phyloP scores from a whole-genome alignment of 2,888 invertebrate species.

The Brenthis ino region DNA sequence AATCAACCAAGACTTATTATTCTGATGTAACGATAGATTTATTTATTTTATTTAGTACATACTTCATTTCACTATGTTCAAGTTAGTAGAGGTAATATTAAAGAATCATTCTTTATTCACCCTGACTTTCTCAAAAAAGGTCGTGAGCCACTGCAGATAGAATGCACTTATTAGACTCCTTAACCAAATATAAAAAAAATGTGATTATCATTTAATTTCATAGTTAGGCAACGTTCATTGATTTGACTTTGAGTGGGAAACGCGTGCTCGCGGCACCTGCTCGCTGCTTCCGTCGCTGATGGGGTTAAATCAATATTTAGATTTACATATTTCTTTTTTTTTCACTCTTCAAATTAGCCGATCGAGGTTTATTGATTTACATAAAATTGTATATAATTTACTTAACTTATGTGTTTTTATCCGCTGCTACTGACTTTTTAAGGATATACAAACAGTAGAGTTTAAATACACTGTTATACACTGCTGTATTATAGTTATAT shows the following conservation, averaged over 20 bases:
- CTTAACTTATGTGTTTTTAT: no score
- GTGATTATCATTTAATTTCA: slow-evolving; percentile 83
- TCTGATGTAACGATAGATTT: no score
- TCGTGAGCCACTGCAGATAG: slow-evolving; percentile 56
- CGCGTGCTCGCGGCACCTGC: slow-evolving; percentile 76
- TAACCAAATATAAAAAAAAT: slow-evolving; percentile 72
- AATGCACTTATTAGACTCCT: slow-evolving; percentile 73
- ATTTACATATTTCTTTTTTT: slow-evolving; percentile 69
- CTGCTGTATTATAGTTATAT: no score
- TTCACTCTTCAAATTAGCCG: slow-evolving; percentile 53
- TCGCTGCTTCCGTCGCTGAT: slow-evolving; percentile 70
- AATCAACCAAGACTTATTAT: no score
- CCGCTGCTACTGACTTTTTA: no score
- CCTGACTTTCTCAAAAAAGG: slow-evolving; percentile 41
- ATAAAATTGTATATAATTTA: neutral
- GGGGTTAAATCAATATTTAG: slow-evolving; percentile 82
- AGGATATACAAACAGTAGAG: no score
- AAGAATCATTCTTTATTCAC: neutral
- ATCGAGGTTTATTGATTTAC: slow-evolving; percentile 2
- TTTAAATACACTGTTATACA: no score
- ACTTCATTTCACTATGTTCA: no score
- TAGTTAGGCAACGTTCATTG: slow-evolving; percentile 77
- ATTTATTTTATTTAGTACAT: no score
- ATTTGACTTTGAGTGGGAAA: slow-evolving; percentile 67
- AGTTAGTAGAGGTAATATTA: no score